Percentiles rank a stretch among this genome's conserved stretches.
These are phyloP conservation scores for Hydrophis major DNA, from an alignment of 2,797 vertebrate genomes.

Conservation along the genomic window DNA sequence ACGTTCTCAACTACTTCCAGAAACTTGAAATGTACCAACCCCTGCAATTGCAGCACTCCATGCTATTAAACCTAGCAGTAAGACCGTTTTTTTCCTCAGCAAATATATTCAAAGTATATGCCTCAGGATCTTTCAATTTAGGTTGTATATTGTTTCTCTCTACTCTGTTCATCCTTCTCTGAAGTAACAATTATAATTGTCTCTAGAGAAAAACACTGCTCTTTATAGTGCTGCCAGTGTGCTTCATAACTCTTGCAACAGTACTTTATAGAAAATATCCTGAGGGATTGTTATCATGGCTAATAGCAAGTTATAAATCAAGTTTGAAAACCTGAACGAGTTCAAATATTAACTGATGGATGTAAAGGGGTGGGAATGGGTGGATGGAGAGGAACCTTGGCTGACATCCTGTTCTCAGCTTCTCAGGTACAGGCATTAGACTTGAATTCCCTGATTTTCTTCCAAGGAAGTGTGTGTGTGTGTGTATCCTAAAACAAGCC, in stretches of 20 bases:
- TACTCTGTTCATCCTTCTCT: not conserved
- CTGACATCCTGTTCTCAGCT: not conserved
- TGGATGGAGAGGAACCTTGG: not conserved
- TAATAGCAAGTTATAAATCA: not conserved
- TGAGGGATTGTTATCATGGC: not conserved
- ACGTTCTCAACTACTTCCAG: constrained; percentile 27
- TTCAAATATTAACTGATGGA: not conserved
- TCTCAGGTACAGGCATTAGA: not conserved
- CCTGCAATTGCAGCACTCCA: not conserved
- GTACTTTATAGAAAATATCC: constrained; percentile 29
- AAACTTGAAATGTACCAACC: not conserved
- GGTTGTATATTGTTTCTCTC: not conserved
- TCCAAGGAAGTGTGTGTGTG: not conserved
- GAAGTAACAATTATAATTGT: not conserved
- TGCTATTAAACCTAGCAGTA: not conserved
- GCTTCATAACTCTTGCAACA: not conserved
- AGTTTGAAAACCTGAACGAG: not conserved
- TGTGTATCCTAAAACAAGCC: not conserved
- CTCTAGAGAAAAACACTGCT: not conserved
- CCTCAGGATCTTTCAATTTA: not conserved
- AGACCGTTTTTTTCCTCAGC: constrained; percentile 1
- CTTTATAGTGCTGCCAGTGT: not conserved
- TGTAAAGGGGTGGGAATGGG: not conserved
- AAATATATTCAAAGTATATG: constrained; percentile 8
- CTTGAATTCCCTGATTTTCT: not conserved